phyloP scores from a whole-genome alignment of 1,140 invertebrate species.

The Saccostrea cuccullata region DNA sequence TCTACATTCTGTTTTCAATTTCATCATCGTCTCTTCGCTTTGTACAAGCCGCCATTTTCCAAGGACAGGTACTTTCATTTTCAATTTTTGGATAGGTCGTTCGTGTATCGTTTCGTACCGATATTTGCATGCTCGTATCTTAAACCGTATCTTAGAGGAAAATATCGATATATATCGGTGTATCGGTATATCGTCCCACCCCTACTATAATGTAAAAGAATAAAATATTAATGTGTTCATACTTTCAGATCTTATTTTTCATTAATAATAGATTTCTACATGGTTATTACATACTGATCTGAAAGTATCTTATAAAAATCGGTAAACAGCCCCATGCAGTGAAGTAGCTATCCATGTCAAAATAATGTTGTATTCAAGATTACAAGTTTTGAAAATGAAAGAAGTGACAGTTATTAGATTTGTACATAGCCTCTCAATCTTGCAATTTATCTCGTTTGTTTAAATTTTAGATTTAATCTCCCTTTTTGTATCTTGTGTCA shows the following conservation, averaged over 20 bases:
- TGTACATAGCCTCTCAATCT: not conserved
- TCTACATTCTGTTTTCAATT: no score
- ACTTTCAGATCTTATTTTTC: not conserved
- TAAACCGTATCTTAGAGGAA: no score
- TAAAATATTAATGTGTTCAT: not conserved
- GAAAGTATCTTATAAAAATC: no score
- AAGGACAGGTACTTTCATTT: no score
- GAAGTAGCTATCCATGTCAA: not conserved
- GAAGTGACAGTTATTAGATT: constrained; percentile 12
- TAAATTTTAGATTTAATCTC: constrained; percentile 22
- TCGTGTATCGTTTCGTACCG: no score
- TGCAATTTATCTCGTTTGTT: not conserved
- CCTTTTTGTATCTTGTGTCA: constrained; percentile 35
- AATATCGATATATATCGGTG: no score
- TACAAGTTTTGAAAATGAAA: not conserved
- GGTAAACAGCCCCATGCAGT: not conserved
- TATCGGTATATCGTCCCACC: no score
- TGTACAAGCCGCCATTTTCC: no score
- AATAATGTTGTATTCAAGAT: not conserved
- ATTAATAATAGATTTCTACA: not conserved
- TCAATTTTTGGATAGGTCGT: no score
- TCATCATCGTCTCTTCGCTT: no score
- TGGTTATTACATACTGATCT: no score
- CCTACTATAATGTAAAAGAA: not conserved
- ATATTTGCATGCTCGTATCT: no score